Evolutionary conservation across 2,888 invertebrate genomes (phyloP).

Genomic region (Drosophila siamana): DNA sequence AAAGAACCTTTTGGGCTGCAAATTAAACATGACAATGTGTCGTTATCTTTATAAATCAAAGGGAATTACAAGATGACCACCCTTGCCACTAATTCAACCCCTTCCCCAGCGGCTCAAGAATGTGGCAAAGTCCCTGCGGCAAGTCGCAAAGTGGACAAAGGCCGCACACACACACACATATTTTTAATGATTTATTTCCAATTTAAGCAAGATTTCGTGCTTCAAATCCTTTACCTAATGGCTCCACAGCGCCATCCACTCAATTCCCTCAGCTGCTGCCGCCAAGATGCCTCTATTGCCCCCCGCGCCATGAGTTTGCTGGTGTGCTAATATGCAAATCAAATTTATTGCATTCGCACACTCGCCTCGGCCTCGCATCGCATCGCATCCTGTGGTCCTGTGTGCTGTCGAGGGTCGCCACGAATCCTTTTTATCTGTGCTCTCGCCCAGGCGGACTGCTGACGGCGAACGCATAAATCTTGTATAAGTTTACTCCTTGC

Average conservation of each 20-base stretch:
- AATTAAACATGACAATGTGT: slow-evolving; percentile 75
- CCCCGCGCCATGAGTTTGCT: slow-evolving; percentile 18
- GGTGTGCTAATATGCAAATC: slow-evolving; percentile 82
- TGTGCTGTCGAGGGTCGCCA: slow-evolving; percentile 43
- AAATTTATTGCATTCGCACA: slow-evolving; percentile 76
- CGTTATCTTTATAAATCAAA: slow-evolving; percentile 82
- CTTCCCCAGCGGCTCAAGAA: slow-evolving; percentile 51
- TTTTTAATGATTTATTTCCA: slow-evolving; percentile 84
- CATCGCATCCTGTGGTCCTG: slow-evolving; percentile 26
- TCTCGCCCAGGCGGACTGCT: slow-evolving; percentile 70
- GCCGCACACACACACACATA: slow-evolving; percentile 52
- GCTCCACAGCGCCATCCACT: slow-evolving; percentile 20
- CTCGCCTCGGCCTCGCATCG: background rate
- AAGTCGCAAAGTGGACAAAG: slow-evolving; percentile 50
- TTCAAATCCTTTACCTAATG: slow-evolving; percentile 70
- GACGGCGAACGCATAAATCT: slow-evolving; percentile 80
- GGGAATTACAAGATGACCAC: slow-evolving; percentile 70
- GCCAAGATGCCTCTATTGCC: background rate
- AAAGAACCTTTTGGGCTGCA: slow-evolving; percentile 28
- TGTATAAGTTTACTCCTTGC: slow-evolving; percentile 81
- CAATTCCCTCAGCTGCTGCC: slow-evolving; percentile 6
- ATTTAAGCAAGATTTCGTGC: slow-evolving; percentile 77
- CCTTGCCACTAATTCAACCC: background rate
- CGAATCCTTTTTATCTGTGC: slow-evolving; percentile 77
- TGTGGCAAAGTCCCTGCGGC: slow-evolving; percentile 51